Percentiles rank a stretch among this genome's conserved stretches.
phyloP scores from a whole-genome alignment of 2,888 invertebrate species.

The Xylota segnis region DNA sequence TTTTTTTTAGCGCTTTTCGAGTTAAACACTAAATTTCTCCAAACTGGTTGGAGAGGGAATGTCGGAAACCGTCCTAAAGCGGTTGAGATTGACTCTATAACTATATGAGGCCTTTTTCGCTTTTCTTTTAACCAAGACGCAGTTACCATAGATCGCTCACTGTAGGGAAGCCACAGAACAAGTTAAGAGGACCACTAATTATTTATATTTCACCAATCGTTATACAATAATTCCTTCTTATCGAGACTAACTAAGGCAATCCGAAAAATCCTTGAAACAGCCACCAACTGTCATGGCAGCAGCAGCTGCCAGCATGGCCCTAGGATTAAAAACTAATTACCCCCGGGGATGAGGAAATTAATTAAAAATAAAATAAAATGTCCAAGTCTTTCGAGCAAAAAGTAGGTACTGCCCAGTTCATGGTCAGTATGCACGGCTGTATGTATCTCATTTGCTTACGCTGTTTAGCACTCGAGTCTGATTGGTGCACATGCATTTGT shows the following conservation, averaged over 20 bases:
- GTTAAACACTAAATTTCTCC: not conserved
- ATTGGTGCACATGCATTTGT: not conserved
- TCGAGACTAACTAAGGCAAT: too few species aligned
- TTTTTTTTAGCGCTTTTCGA: not conserved
- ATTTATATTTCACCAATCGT: too few species aligned
- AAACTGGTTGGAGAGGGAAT: not conserved
- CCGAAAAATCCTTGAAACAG: not conserved
- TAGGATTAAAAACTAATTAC: conserved; percentile 1
- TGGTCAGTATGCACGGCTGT: conserved; percentile 22
- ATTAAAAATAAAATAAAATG: not conserved
- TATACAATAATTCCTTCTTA: too few species aligned
- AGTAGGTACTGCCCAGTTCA: conserved; percentile 22
- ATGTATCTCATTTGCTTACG: not conserved
- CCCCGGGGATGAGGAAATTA: not conserved
- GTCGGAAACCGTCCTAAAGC: too few species aligned
- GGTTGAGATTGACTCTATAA: too few species aligned
- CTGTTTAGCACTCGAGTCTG: not conserved
- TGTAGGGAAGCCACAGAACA: too few species aligned
- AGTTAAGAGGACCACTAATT: too few species aligned
- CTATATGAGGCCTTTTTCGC: not conserved
- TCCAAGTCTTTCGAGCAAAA: not conserved
- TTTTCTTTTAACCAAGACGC: too few species aligned
- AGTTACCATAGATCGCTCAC: too few species aligned
- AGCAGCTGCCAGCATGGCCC: not conserved
- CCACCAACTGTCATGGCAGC: not conserved